Evolutionary conservation across 2,113 vertebrate genomes (phyloP), one percentile per base, ranked within the genome.

Genomic region (Scolopax mira): DNA sequence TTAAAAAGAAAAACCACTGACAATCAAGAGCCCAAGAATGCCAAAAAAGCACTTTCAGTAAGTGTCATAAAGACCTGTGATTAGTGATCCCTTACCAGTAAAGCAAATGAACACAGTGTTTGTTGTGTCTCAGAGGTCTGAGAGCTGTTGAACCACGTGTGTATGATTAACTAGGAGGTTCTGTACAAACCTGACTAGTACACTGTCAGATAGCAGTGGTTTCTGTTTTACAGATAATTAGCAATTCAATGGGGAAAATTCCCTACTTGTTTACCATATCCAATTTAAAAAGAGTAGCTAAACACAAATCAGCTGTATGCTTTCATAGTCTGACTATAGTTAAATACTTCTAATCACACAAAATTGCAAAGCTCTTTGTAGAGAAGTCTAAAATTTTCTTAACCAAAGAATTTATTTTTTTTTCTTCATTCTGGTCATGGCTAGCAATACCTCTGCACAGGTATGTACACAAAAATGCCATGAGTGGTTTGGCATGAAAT

Each of bases 141-240:
- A 70, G 55, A 72, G 85, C 57, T 87, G 71, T 52, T 79, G 79
- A 89, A 89, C 85, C 42, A 8, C 4, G 6, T 39, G 93, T 46
- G 48, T 75, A 54, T 88, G 70, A 95, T 88, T 60, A 97, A 84
- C 72, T 25, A 72, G 39, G 78, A 95, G 17, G 70, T 72, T 96
- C 55, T 96, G 84, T 97, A 95, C 7, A 83, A 94, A 92, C 95
- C 69, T 93, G 74, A 75, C 41, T 8, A 2, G 19, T 31, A 35
- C 21, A 44, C 52, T 19, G 48, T 77, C 87, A 90, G 89, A 95
- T 83, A 92, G 85, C 37, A 70, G 62, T 30, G 28, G 91, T 78
- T 94, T 89, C 72, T 79, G 60, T 39, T 92, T 82, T 88, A 92
- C 72, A 89, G 67, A 51, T 65, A 91, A 96, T 92, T 42, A 42